phyloP scores from a whole-genome alignment of 2,797 vertebrate genomes.

The Tachyglossus aculeatus region DNA sequence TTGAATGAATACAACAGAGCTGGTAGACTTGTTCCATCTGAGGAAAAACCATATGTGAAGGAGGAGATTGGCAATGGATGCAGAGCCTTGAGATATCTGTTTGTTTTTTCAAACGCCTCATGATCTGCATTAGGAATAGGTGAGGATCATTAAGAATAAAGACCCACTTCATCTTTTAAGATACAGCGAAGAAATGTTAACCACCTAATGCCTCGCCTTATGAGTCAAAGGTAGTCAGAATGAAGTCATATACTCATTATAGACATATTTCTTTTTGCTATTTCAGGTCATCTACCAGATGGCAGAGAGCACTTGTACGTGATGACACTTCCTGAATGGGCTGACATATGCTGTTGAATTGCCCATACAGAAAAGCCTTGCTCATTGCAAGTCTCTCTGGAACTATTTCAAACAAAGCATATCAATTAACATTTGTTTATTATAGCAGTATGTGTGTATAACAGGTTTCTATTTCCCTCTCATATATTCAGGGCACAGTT shows the following conservation, averaged over 20 bases:
- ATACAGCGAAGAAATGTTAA: slow-evolving; percentile 9
- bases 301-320: slow-evolving; percentile 64
- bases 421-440: slow-evolving; percentile 73
- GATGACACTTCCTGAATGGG: slow-evolving; percentile 64
- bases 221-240: slow-evolving; percentile 38
- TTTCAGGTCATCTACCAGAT: slow-evolving; percentile 70
- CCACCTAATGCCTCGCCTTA: slow-evolving; percentile 2
- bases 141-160: slow-evolving; percentile 18
- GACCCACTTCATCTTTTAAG: slow-evolving; percentile 24
- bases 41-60: not conserved
- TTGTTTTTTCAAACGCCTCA: not conserved
- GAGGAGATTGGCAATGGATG: not conserved
- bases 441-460: slow-evolving; percentile 39
- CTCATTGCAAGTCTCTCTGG: slow-evolving; percentile 67
- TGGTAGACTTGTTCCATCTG: too few species aligned
- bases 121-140: not conserved
- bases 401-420: slow-evolving; percentile 69
- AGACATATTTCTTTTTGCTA: slow-evolving; percentile 45
- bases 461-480: slow-evolving; percentile 56
- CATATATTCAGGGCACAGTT: slow-evolving; percentile 48
- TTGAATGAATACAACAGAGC: too few species aligned
- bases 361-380: slow-evolving; percentile 60
- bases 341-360: slow-evolving; percentile 67
- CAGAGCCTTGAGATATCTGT: not conserved
- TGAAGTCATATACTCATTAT: slow-evolving; percentile 27